Conservation (phyloP, 2,113 vertebrate genomes). For the Pollimyrus isidori region DNA sequence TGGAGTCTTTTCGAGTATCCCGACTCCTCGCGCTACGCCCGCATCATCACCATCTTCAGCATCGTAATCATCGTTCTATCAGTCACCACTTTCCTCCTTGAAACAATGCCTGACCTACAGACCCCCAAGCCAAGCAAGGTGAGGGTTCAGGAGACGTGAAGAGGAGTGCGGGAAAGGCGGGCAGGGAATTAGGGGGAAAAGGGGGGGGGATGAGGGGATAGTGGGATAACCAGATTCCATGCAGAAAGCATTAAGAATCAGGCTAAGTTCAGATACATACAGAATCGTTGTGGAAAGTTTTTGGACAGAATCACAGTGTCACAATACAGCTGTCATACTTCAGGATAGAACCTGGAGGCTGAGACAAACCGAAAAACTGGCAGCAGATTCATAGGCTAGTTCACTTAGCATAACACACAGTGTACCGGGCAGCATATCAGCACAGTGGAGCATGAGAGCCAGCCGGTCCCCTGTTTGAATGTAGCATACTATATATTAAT, state of each 20-base stretch:
- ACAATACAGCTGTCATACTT: fast-evolving
- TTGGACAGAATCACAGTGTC: not conserved
- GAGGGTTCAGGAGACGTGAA: not conserved
- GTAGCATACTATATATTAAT: no score
- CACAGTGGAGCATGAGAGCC: not conserved
- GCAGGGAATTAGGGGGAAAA: no score
- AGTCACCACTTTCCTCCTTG: constrained; percentile 66
- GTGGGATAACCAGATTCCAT: not conserved
- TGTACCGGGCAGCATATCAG: not conserved
- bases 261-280: no score
- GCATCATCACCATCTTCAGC: constrained; percentile 60
- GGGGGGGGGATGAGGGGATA: no score
- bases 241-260: not conserved
- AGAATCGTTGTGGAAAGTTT: not conserved
- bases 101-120: constrained; percentile 66
- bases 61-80: constrained; percentile 68
- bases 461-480: not conserved
- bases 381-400: not conserved
- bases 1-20: constrained; percentile 69
- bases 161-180: not conserved
- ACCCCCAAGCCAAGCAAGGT: constrained; percentile 35
- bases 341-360: not conserved
- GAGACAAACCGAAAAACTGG: not conserved
- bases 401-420: not conserved
- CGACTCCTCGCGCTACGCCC: constrained; percentile 59